Conservation (phyloP, 2,113 vertebrate species). For the Chaenocephalus aceratus region DNA sequence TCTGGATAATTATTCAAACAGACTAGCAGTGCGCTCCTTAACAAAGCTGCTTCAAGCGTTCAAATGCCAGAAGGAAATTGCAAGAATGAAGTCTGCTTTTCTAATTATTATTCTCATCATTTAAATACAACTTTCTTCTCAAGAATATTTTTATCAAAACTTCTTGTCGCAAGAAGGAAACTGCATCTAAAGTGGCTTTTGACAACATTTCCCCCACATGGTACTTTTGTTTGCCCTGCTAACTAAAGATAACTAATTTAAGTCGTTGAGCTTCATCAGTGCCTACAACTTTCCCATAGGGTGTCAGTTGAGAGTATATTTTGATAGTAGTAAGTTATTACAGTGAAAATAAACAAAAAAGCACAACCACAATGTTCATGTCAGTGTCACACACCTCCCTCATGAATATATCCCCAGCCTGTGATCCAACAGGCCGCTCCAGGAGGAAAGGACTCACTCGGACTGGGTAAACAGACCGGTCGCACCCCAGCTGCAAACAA, state of each 20-base stretch:
- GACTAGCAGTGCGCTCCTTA: neutral
- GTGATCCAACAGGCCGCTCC: constrained; percentile 83
- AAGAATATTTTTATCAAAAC: neutral
- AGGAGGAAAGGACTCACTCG: constrained; percentile 71
- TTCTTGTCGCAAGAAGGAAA: neutral
- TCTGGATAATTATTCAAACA: neutral
- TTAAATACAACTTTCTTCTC: neutral
- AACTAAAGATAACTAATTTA: no score
- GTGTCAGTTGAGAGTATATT: neutral
- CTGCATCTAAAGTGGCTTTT: neutral
- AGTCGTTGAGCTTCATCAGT: no score
- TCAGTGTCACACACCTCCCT: constrained; percentile 74
- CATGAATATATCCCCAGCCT: constrained; percentile 81
- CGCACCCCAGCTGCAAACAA: constrained; percentile 70
- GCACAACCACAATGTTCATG: neutral
- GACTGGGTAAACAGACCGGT: constrained; percentile 82
- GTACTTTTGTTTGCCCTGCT: no score
- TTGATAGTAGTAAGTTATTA: neutral
- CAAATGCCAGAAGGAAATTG: neutral
- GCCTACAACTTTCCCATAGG: no score
- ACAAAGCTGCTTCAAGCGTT: neutral
- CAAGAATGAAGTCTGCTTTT: neutral
- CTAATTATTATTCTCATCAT: neutral
- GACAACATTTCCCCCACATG: no score
- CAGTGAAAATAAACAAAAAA: neutral